Evolutionary conservation across 2,797 vertebrate species (phyloP).

Genomic region (Jordanella pulchra): DNA sequence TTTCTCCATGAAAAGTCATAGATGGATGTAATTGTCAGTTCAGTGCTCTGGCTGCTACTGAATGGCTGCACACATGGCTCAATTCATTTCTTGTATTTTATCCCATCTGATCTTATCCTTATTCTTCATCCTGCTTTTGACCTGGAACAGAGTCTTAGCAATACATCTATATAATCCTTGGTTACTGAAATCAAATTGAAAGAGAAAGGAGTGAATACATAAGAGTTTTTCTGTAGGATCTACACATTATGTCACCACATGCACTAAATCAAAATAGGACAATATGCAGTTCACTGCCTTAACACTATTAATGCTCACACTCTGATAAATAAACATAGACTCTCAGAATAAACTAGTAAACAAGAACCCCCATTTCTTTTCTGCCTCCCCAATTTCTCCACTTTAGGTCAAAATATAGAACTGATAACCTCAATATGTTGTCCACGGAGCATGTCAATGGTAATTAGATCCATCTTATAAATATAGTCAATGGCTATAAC

Average conservation of each 20-base stretch:
- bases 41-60: not conserved
- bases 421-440: not conserved
- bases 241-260: not conserved
- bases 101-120: slow-evolving; percentile 3
- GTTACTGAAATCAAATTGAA: not conserved
- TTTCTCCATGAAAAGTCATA: not conserved
- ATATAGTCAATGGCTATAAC: not conserved
- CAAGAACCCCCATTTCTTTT: not conserved
- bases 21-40: slow-evolving; percentile 1
- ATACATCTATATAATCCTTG: not conserved
- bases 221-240: slow-evolving; percentile 1
- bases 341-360: not conserved
- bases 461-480: not conserved
- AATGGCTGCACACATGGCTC: not conserved
- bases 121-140: slow-evolving; percentile 8
- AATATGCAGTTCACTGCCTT: not conserved
- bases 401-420: not conserved
- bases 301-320: not conserved
- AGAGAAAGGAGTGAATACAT: not conserved
- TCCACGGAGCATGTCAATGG: not conserved
- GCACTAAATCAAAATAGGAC: not conserved
- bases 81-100: slow-evolving; percentile 1
- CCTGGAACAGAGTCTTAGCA: slow-evolving; percentile 2
- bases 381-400: not conserved
- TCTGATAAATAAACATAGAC: not conserved